Base-by-base conservation (phyloP, 1,140 invertebrate genomes). In the Nephila pilipes region DNA sequence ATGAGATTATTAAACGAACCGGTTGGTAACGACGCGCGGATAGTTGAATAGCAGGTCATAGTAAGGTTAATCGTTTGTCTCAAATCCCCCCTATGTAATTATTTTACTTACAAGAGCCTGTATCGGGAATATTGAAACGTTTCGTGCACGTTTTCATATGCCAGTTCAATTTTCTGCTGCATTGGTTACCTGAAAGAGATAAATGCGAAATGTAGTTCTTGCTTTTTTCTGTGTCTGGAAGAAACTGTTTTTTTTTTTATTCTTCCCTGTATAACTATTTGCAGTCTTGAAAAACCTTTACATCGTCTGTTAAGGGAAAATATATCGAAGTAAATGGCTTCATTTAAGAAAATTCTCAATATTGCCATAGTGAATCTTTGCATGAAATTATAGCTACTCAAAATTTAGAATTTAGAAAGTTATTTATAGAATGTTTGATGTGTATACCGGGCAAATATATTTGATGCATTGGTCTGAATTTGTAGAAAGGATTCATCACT, bases 11-110 rank as follows among this genome's bases (percentile, higher is more conserved):
- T 32, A 32, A 29, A 29, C 65, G 29, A 75, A 75, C 65, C 32
- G 65, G 65, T 75, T 75, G 57, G 29, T 75, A 75, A 75, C 29
- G 65, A 75, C 32, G 65, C 29, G 29, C 65, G 16, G 65, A 75
- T 75, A 29, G 29, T 32, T 20, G 65, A 75, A 75, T 32, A 75
- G 29, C 65, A 75, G 65, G 65, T 75, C 65, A 75, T 29, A 75
- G 65, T 16, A 75, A 25, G 65, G 65, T 32, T 75, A 75, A 75
- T 75, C 65, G 65, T 75, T 29, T 75, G 29, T 75, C 65, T 75
- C 65, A 29, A 75, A 32, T 75, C 18, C 32, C 63, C 25, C 29
- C 25, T 29, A 16, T 65, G 63, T 29, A 75, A 75, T 75, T 75
- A 75, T 75, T 75, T 29, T 29, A 18, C 32, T 36, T 20, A 29